These are phyloP conservation scores for Rhyacophila brunnea DNA, from an alignment of 1,140 invertebrate genomes.

Conservation along the genomic window DNA sequence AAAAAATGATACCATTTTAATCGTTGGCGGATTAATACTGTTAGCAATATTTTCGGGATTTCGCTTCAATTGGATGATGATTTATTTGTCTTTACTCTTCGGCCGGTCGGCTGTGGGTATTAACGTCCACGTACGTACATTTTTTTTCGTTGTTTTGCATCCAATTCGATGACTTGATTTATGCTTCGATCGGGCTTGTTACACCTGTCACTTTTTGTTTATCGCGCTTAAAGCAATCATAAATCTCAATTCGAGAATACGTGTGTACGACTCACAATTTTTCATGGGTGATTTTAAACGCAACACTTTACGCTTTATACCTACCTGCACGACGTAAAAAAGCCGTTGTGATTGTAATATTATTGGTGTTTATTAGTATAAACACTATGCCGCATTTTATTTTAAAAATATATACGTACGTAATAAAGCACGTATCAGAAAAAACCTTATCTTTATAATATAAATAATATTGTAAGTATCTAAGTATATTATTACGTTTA, in stretches of 20 bases:
- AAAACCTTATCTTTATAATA: too few relatives aligned
- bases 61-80: constrained; percentile 14
- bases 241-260: constrained; percentile 33
- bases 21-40: constrained; percentile 17
- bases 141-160: constrained; percentile 10
- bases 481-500: too few relatives aligned
- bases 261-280: constrained; percentile 14
- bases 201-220: constrained; percentile 36
- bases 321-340: too few relatives aligned
- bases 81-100: constrained; percentile 33
- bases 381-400: too few relatives aligned
- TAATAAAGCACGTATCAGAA: too few relatives aligned
- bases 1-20: constrained; percentile 11
- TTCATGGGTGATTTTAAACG: neutral
- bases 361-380: too few relatives aligned
- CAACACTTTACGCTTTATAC: too few relatives aligned
- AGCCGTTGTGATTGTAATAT: too few relatives aligned
- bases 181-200: constrained; percentile 30
- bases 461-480: too few relatives aligned
- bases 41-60: constrained; percentile 26
- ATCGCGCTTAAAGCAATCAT: constrained; percentile 34
- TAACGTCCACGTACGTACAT: constrained; percentile 13
- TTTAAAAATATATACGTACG: too few relatives aligned
- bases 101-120: constrained; percentile 5
- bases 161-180: constrained; percentile 34